These are phyloP conservation scores for Isurus oxyrinchus DNA, from an alignment of 2,113 vertebrate species.

Conservation along the genomic window DNA sequence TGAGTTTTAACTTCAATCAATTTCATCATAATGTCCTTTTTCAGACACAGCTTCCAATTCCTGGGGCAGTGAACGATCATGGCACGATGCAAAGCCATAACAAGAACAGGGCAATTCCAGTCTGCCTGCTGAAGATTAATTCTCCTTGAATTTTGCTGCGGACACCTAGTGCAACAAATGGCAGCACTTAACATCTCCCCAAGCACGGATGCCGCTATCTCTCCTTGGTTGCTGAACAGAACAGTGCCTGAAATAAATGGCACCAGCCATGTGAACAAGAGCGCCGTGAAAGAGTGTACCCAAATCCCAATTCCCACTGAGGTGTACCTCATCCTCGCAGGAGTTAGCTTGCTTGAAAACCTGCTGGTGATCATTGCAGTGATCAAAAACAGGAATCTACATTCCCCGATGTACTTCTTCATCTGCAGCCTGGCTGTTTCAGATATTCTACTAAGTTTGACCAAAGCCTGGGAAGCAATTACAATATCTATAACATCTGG, in stretches of 20 bases:
- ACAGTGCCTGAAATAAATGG: neutral
- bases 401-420: constrained; percentile 89
- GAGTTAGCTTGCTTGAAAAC: constrained; percentile 77
- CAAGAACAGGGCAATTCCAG: neutral
- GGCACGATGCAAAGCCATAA: neutral
- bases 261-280: neutral
- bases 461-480: constrained; percentile 78
- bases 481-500: constrained; percentile 69
- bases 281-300: constrained; percentile 58
- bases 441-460: constrained; percentile 80
- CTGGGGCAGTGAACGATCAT: neutral
- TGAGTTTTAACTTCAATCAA: neutral
- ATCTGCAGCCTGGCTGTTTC: constrained; percentile 90
- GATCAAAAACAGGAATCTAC: constrained; percentile 78
- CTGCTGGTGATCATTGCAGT: constrained; percentile 78
- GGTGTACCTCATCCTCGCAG: constrained; percentile 75
- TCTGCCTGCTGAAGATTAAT: neutral
- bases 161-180: neutral
- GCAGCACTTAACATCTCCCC: neutral
- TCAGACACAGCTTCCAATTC: neutral
- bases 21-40: neutral
- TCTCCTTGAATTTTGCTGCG: neutral
- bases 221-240: neutral
- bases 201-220: neutral
- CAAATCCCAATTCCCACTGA: constrained; percentile 69